Evolutionary conservation across 2,113 vertebrate species (phyloP), one percentile per base, ranked within the genome.

Genomic region (Larimichthys crocea): DNA sequence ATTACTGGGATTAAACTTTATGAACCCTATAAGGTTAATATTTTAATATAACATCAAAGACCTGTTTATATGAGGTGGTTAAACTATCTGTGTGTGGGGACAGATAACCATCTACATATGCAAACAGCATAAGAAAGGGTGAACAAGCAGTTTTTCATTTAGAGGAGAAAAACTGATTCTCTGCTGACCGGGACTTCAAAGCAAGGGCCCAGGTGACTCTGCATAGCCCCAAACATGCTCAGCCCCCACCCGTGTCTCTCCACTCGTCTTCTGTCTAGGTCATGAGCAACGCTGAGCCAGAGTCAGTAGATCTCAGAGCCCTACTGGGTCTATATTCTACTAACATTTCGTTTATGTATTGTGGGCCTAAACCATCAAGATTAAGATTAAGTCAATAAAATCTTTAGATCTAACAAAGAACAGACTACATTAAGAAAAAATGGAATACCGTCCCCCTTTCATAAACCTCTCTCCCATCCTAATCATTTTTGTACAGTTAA

Each of bases 181-280:
- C 61, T 81, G 12, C 42, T 76, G 59, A 62, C 48, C 48, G 20
- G 11, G 40, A 84, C 88, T 90, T 92, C 85, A 90, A 91, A 91
- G 81, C 44, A 11, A 85, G 62, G 74, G 69, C 44, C 44, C 42
- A 82, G 56, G 50, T 80, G 35, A 84, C 57, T 70, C 60, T 75
- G 31, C 31, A 67, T 11, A 48, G 55, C n/a, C 53, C 5, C 57
- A 50, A 65, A 75, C 77, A 60, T 31, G 61, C 19, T 66, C 35
- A 70, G 10, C 57, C 84, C 26, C 65, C 63, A 22, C 31, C 59
- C 7, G 17, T 26, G 42, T 65, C 31, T 22, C 0, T 42, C 55
- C 53, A 48, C 44, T 42, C 0, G 8, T 24, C 62, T 61, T 8
- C 24, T 57, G 75, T 79, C 84, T 81, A 61, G 66, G 50, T 89